Conservation (phyloP, 1,140 invertebrate genomes). For the Tachypleus tridentatus region DNA sequence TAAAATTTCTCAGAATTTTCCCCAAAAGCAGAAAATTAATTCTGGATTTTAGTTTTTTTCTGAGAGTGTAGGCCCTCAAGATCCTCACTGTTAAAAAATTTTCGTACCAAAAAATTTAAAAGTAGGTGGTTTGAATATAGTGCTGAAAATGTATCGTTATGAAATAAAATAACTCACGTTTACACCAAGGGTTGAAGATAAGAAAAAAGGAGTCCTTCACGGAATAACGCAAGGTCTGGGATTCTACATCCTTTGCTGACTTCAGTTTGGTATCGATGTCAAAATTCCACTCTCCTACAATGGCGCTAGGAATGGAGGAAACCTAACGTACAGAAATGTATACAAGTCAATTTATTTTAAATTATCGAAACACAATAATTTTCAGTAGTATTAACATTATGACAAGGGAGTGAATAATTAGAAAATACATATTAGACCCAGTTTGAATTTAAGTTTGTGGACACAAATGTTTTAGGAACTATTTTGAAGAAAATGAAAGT, state of each 20-base stretch:
- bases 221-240: constrained; percentile 45
- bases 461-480: too few relatives aligned
- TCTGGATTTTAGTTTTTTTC: too few relatives aligned
- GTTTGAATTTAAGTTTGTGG: too few relatives aligned
- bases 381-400: background rate
- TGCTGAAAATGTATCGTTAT: too few relatives aligned
- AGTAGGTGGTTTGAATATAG: too few relatives aligned
- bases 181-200: constrained; percentile 67
- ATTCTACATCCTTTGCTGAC: constrained; percentile 32
- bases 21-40: too few relatives aligned
- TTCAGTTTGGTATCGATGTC: constrained; percentile 70
- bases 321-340: constrained; percentile 41
- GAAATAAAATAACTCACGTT: constrained; percentile 28
- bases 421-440: background rate
- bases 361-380: background rate
- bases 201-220: constrained; percentile 38
- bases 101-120: too few relatives aligned
- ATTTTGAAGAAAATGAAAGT: too few relatives aligned
- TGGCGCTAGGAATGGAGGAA: constrained; percentile 51
- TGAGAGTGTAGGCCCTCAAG: too few relatives aligned
- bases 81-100: too few relatives aligned
- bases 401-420: constrained; percentile 22
- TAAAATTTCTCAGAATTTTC: too few relatives aligned
- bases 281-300: constrained; percentile 76
- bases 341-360: background rate